Evolutionary conservation across 2,888 invertebrate species (phyloP).

Genomic region (Sminthurides aquaticus): DNA sequence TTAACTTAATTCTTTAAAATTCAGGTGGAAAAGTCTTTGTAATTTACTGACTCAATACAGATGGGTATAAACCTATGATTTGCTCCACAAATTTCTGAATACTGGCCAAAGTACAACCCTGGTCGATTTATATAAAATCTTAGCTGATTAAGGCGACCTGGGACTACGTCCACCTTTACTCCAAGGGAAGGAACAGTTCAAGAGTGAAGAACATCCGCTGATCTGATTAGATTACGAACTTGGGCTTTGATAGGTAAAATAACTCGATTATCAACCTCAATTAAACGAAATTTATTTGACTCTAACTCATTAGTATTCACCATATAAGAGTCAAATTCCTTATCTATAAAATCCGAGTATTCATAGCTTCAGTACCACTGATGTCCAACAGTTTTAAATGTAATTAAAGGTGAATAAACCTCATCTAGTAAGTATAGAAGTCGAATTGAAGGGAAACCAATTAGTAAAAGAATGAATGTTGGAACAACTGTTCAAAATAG

Average conservation of each 20-base stretch:
- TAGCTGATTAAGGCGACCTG: conserved; percentile 53
- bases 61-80: conserved; percentile 76
- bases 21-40: conserved; percentile 56
- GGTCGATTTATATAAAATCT: conserved; percentile 57
- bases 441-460: conserved; percentile 32
- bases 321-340: conserved; percentile 60
- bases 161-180: conserved; percentile 59
- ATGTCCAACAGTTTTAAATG: conserved; percentile 31
- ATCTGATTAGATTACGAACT: conserved; percentile 58
- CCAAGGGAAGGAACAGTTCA: conserved; percentile 59
- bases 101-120: conserved; percentile 65
- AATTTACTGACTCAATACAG: conserved; percentile 56
- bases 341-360: conserved; percentile 57
- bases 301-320: conserved; percentile 49
- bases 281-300: conserved; percentile 52
- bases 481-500: conserved; percentile 32
- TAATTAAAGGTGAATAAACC: conserved; percentile 25
- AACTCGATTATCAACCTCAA: conserved; percentile 60
- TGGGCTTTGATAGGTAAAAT: conserved; percentile 55
- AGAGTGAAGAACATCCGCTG: conserved; percentile 60
- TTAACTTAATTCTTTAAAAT: conserved; percentile 48
- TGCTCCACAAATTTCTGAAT: conserved; percentile 72
- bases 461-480: conserved; percentile 27
- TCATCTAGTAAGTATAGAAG: conserved; percentile 33
- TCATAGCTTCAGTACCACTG: conserved; percentile 60